phyloP scores from a whole-genome alignment of 2,888 invertebrate genomes.

The Candidula unifasciata region DNA sequence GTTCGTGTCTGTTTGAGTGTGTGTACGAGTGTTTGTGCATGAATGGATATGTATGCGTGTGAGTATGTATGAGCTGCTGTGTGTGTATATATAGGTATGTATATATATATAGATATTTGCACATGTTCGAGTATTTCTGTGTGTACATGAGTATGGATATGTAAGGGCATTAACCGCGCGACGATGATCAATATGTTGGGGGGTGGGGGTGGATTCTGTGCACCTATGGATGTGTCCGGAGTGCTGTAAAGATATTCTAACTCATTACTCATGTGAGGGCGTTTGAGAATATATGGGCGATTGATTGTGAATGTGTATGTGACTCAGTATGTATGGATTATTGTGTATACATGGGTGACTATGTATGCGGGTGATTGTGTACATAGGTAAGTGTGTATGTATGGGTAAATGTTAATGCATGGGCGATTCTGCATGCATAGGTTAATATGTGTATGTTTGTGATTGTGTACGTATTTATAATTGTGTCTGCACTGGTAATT shows the following conservation, averaged over 20 bases:
- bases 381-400: neutral
- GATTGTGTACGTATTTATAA: slow-evolving; percentile 5
- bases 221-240: too few relatives aligned
- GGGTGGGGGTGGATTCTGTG: too few relatives aligned
- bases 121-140: neutral
- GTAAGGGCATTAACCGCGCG: slow-evolving; percentile 10
- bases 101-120: neutral
- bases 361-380: neutral
- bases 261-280: too few relatives aligned
- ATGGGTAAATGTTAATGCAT: neutral
- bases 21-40: slow-evolving; percentile 17
- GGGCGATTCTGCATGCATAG: neutral
- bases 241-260: too few relatives aligned
- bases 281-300: neutral
- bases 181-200: too few relatives aligned
- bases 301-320: neutral
- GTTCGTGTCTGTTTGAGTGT: slow-evolving; percentile 11
- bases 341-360: neutral
- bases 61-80: neutral
- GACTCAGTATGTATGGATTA: neutral
- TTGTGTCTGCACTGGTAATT: neutral
- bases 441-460: slow-evolving; percentile 8
- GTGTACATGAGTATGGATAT: neutral
- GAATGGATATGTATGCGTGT: neutral
- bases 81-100: slow-evolving; percentile 16